phyloP scores from a whole-genome alignment of 2,113 vertebrate species.

The Heliornis fulica region DNA sequence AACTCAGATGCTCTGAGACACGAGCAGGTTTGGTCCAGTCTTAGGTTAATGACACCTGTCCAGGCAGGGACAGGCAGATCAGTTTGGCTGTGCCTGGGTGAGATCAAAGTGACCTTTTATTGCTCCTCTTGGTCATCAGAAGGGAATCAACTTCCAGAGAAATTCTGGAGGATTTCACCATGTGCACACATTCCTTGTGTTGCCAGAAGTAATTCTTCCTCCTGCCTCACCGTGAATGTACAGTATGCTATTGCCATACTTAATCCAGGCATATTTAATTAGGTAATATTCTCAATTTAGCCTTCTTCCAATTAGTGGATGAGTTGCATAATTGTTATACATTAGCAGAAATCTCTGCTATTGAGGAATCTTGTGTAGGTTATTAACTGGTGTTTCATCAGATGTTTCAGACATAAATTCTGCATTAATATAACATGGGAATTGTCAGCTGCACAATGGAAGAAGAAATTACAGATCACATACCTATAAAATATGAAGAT shows the following conservation, averaged over 20 bases:
- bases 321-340: neutral
- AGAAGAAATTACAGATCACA: neutral
- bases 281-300: neutral
- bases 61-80: no score
- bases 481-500: neutral
- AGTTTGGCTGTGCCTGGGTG: neutral
- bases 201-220: neutral
- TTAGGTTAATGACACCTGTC: fast-evolving
- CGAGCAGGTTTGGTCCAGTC: neutral
- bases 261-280: neutral
- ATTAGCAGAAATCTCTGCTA: neutral
- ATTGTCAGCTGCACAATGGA: neutral
- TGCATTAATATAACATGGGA: neutral
- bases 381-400: neutral
- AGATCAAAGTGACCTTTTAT: neutral
- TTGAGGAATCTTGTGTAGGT: neutral
- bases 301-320: neutral
- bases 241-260: neutral
- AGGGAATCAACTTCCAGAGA: neutral
- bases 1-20: neutral
- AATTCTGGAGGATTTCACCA: neutral
- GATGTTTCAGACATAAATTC: neutral
- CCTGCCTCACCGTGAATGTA: neutral
- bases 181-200: no score
- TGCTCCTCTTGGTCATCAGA: neutral